A percentile compares a stretch with the other conserved stretches of the same genome.
These are phyloP conservation scores for Candidula unifasciata DNA, from an alignment of 2,888 invertebrate species.

Conservation along the genomic window DNA sequence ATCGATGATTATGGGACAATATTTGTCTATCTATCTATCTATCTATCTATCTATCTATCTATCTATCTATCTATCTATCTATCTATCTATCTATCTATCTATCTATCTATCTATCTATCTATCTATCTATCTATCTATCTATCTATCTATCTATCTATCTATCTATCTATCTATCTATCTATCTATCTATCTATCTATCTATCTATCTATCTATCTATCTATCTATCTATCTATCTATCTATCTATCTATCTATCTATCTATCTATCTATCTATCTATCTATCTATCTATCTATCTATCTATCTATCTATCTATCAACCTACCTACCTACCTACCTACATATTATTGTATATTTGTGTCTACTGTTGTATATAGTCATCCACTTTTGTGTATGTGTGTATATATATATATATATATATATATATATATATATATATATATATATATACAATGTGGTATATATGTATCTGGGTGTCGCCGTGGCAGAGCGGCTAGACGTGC, in stretches of 20 bases:
- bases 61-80: not conserved
- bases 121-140: conserved; percentile 10
- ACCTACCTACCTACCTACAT: conserved; percentile 7
- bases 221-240: conserved; percentile 21
- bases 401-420: not conserved
- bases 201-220: too few species aligned
- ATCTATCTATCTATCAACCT: conserved; percentile 28
- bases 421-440: not conserved
- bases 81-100: conserved; percentile 1
- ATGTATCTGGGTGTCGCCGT: too few species aligned
- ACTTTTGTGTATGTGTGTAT: not conserved
- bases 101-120: conserved; percentile 11
- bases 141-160: not conserved
- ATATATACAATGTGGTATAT: too few species aligned
- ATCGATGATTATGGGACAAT: not conserved
- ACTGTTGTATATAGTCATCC: not conserved
- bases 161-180: not conserved
- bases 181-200: conserved; percentile 9
- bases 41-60: not conserved
- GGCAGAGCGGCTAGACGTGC: too few species aligned
- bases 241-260: conserved; percentile 21
- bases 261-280: not conserved
- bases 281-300: not conserved
- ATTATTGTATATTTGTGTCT: too few species aligned
- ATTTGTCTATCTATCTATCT: not conserved